phyloP scores from a whole-genome alignment of 2,113 vertebrate species.

The Peucedramus taeniatus region DNA sequence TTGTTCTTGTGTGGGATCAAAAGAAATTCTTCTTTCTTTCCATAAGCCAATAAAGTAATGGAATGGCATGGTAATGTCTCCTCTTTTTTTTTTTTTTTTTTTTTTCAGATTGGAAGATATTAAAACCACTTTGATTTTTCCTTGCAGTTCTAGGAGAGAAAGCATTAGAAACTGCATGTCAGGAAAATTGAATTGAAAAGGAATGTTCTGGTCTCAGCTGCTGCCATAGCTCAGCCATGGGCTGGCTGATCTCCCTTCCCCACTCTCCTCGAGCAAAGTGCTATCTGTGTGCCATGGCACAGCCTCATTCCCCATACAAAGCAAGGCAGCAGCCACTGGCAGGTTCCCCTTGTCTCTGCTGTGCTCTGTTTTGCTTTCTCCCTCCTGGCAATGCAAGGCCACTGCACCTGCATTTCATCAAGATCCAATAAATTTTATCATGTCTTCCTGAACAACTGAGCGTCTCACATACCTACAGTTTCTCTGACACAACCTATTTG shows the following conservation, averaged over 20 bases:
- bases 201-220: constrained; percentile 23
- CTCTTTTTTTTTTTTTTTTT: neutral
- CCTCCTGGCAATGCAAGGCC: neutral
- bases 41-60: neutral
- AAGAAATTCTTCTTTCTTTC: neutral
- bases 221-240: neutral
- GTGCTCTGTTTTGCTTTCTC: neutral
- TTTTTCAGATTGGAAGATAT: neutral
- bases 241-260: neutral
- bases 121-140: constrained; percentile 13
- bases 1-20: neutral
- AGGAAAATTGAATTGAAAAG: constrained; percentile 22
- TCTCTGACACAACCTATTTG: neutral
- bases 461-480: accelerated
- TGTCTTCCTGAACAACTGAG: neutral
- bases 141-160: neutral
- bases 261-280: neutral
- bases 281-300: neutral
- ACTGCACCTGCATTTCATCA: neutral
- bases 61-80: neutral
- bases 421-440: neutral
- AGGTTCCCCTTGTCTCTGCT: neutral
- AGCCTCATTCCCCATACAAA: neutral
- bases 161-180: neutral
- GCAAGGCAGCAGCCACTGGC: neutral